Evolutionary conservation across 2,113 vertebrate species (phyloP).

Genomic region (Crotalus tigris): DNA sequence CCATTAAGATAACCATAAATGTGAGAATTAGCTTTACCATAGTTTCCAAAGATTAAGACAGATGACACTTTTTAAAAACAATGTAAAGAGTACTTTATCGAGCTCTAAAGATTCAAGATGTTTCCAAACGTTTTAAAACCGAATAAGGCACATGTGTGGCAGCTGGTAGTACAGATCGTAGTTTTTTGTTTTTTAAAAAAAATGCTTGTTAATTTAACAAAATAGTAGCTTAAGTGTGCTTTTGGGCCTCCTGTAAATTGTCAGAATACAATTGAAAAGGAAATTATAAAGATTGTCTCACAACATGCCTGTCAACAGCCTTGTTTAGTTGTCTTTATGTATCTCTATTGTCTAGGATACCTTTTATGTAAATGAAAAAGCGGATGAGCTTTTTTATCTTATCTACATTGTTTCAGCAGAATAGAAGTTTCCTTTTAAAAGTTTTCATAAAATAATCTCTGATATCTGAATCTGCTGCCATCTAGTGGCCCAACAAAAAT

Average conservation of each 20-base stretch:
- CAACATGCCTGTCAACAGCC: too few relatives aligned
- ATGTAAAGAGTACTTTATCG: not conserved
- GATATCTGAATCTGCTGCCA: slow-evolving; percentile 64
- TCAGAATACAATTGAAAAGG: not conserved
- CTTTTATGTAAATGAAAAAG: not conserved
- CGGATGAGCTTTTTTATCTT: not conserved
- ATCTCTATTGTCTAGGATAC: not conserved
- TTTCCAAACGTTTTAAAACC: not conserved
- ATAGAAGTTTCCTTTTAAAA: not conserved
- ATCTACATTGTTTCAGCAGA: not conserved
- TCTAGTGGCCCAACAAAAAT: slow-evolving; percentile 44
- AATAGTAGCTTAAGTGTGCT: not conserved
- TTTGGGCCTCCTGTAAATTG: not conserved
- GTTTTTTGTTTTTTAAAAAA: not conserved
- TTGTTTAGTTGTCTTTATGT: not conserved
- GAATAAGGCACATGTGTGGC: not conserved
- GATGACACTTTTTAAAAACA: not conserved
- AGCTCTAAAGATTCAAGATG: not conserved
- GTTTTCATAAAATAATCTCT: not conserved
- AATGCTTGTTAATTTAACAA: not conserved
- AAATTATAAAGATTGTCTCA: not conserved
- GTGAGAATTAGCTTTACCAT: not conserved
- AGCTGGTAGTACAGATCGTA: not conserved
- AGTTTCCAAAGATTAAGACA: not conserved
- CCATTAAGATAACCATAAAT: not conserved